phyloP scores from a whole-genome alignment of 2,113 vertebrate genomes.

The Elephas maximus region DNA sequence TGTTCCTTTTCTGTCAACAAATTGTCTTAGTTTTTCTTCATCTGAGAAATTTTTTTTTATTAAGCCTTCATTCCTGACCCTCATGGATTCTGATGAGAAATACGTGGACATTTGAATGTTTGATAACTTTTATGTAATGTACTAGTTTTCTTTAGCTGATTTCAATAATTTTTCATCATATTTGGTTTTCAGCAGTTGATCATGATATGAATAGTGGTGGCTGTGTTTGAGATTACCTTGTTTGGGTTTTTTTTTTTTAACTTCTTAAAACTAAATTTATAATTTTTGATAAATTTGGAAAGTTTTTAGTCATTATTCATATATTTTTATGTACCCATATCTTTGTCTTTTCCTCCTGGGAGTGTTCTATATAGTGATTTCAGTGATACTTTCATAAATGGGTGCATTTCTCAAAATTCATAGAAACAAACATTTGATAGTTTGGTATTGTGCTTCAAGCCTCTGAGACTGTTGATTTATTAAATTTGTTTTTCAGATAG shows the following conservation, averaged over 20 bases:
- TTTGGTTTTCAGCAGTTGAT: background rate
- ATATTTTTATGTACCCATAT: background rate
- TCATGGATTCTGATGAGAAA: background rate
- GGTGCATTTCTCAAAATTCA: too few relatives aligned
- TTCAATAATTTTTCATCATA: background rate
- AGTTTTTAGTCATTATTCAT: background rate
- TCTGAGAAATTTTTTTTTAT: background rate
- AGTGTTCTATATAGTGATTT: too few relatives aligned
- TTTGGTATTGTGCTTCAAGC: background rate
- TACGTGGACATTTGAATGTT: background rate
- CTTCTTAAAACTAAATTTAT: background rate
- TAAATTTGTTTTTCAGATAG: background rate
- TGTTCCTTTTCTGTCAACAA: background rate
- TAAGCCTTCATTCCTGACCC: background rate
- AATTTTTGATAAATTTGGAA: background rate
- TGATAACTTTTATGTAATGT: background rate
- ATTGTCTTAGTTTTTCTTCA: too few relatives aligned
- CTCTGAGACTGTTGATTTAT: background rate
- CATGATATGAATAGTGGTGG: background rate
- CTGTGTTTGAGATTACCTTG: background rate
- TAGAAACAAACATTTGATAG: background rate
- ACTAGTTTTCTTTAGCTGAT: background rate
- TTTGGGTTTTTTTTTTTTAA: background rate
- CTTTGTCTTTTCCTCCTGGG: background rate
- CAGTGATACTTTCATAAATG: too few relatives aligned